Base-by-base conservation (phyloP, 1,140 invertebrate genomes). In the Triops cancriformis region DNA sequence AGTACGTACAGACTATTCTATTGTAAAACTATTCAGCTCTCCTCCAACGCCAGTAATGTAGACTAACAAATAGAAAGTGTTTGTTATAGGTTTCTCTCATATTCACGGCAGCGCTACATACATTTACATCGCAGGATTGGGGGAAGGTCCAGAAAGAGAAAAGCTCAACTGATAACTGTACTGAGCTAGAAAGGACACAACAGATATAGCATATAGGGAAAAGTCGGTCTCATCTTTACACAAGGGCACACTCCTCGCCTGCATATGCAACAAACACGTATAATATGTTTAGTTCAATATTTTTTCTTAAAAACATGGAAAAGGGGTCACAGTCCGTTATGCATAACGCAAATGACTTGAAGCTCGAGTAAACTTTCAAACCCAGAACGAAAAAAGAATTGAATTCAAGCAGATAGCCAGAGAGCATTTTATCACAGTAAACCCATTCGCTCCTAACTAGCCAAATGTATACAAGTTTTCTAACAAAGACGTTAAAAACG, bases 301-400 rank as follows among this genome's bases (percentile, higher is more conserved):
- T 37, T 37, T 37, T 37, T 37, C 23, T 23, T 64, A 23, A n/a
- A 64, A 64, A 64, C 14, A 64, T 64, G n/a, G 51, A 7, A 37
- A 37, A 37, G 7, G 51, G n/a, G 51, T 64, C 51, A 18, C 51
- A 64, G n/a, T 64, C 51, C 10, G 51, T 64, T 64, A 64, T 18
- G 51, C 0, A 64, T 10, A 64, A 64, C 51, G 23, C 51, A 5
- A 23, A 64, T 64, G 51, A 64, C 51, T 64, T 64, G 51, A 64
- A 64, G 51, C 51, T 64, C 51, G 51, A 64, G 51, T 64, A 64
- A 64, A 64, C 51, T 64, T 64, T 23, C 51, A 64, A 23, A 64
- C 23, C 6, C 6, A 64, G 51, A 64, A 64, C n/a, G 5, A 64
- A 23, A 64, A 64, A 64, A 37, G 31, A 37, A n/a, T 18, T 64